Conservation (phyloP, 2,888 invertebrate species). For the Noctua pronuba region DNA sequence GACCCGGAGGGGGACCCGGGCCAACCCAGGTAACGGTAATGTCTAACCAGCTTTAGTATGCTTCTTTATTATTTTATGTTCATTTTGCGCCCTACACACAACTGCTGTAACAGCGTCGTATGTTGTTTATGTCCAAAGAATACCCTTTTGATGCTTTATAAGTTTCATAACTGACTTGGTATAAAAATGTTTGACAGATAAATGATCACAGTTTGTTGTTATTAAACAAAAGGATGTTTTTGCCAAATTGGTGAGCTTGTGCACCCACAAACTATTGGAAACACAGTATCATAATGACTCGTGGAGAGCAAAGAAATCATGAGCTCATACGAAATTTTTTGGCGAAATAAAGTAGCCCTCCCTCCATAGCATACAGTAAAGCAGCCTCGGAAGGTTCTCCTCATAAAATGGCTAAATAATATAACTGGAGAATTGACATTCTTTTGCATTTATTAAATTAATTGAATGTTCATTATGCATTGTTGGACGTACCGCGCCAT, state of each 20-base stretch:
- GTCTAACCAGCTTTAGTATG: constrained; percentile 33
- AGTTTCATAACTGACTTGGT: neutral
- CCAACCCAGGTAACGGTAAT: constrained; percentile 81
- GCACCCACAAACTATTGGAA: neutral
- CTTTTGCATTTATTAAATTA: neutral
- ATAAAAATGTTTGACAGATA: neutral
- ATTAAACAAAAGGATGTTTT: neutral
- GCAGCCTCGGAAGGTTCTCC: neutral
- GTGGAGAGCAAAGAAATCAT: neutral
- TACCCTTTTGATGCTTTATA: neutral
- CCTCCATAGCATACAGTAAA: neutral
- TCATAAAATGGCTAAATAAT: neutral
- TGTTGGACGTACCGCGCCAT: neutral
- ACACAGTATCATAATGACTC: neutral
- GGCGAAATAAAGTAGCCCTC: neutral
- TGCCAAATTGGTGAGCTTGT: neutral
- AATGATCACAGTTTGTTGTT: neutral
- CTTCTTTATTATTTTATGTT: neutral
- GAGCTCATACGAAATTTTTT: neutral
- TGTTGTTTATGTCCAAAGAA: neutral
- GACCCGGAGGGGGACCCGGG: constrained; percentile 86
- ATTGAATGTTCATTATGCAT: neutral
- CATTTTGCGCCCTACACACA: neutral
- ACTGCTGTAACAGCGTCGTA: neutral
- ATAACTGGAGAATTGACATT: neutral